phyloP scores from a whole-genome alignment of 64 coral and sea anemone species.

The Exaiptasia diaphana region DNA sequence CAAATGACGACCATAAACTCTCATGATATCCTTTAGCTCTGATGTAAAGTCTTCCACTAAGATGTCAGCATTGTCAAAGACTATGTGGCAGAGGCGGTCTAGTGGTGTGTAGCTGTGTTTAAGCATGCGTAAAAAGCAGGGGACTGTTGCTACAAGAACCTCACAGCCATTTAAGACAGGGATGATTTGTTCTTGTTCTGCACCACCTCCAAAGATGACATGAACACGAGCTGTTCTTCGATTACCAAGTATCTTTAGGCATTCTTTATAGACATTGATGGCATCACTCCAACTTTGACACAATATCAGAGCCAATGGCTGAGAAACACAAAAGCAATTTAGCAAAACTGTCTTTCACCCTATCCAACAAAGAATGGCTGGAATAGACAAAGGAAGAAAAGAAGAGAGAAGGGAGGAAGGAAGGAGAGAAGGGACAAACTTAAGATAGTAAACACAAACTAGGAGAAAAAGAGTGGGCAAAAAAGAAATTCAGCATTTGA shows the following conservation, averaged over 20 bases:
- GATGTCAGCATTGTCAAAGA: conserved; percentile 83
- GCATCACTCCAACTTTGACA: conserved; percentile 63
- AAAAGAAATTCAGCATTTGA: too few relatives aligned
- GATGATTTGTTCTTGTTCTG: conserved; percentile 66
- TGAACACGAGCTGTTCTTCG: conserved; percentile 45
- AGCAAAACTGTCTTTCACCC: too few relatives aligned
- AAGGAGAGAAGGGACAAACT: neutral
- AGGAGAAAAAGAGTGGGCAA: too few relatives aligned
- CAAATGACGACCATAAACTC: conserved; percentile 69
- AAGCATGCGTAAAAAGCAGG: conserved; percentile 79
- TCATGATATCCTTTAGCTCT: conserved; percentile 83
- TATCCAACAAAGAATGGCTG: too few relatives aligned
- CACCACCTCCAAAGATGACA: conserved; percentile 67
- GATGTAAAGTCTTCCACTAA: conserved; percentile 81
- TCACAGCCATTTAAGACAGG: conserved; percentile 91
- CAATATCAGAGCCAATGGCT: conserved; percentile 78
- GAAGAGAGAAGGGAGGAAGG: neutral
- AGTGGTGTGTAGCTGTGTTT: conserved; percentile 60
- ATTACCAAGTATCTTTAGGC: conserved; percentile 32
- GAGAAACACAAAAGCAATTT: neutral
- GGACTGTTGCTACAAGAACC: conserved; percentile 76
- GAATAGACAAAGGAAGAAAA: too few relatives aligned
- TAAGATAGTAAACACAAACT: too few relatives aligned
- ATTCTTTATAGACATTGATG: conserved; percentile 40
- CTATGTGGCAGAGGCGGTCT: conserved; percentile 75